Percentiles rank a stretch among this genome's conserved stretches.
phyloP scores from a whole-genome alignment of 2,888 invertebrate genomes.

The Macrosiphum euphorbiae region DNA sequence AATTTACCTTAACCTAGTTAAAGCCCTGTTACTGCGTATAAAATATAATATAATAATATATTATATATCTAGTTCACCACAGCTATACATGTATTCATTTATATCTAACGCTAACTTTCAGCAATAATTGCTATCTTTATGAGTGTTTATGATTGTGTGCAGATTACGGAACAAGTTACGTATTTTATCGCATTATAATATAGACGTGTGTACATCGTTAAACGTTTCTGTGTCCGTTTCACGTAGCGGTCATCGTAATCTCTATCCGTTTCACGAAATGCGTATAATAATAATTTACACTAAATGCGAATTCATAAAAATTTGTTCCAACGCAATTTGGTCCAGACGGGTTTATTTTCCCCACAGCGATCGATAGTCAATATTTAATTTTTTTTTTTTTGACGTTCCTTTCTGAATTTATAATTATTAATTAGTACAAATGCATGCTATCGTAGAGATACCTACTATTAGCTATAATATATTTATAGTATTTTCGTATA shows the following conservation, averaged over 20 bases:
- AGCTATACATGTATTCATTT: background rate
- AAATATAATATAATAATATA: background rate
- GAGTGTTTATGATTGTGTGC: background rate
- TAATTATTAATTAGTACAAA: background rate
- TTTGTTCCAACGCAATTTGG: background rate
- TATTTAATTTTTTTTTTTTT: background rate
- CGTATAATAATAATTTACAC: background rate
- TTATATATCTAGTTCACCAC: background rate
- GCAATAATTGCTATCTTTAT: background rate
- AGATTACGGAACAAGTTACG: background rate
- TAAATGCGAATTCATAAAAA: background rate
- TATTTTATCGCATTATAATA: background rate
- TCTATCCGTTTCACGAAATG: background rate
- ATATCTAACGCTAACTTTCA: background rate
- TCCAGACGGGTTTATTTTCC: background rate
- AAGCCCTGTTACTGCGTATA: background rate
- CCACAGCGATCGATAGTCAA: background rate
- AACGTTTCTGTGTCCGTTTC: background rate
- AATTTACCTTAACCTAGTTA: background rate
- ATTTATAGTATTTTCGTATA: background rate
- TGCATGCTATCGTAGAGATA: background rate
- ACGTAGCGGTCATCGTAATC: background rate
- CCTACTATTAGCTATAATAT: background rate
- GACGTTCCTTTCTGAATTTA: background rate
- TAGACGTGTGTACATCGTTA: background rate